Conservation (phyloP, 1,140 invertebrate species). For the Drosophila saltans region DNA sequence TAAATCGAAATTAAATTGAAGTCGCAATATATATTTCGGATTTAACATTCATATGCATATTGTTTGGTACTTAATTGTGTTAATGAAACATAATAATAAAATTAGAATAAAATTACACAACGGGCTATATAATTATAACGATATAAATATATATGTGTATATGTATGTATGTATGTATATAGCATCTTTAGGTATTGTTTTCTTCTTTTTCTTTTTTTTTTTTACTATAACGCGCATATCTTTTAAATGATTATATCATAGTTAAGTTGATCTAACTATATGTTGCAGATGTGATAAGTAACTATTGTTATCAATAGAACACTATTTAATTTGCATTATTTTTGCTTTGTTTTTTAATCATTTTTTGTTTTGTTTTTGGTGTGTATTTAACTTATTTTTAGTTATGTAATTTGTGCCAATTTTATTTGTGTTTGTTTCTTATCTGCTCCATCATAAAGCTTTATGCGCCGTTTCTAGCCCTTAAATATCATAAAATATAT, state of each 20-base stretch:
- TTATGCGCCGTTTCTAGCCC: constrained; percentile 51
- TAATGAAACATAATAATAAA: constrained; percentile 53
- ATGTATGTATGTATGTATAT: constrained; percentile 40
- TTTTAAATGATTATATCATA: constrained; percentile 37
- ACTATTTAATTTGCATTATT: constrained; percentile 6
- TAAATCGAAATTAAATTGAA: constrained; percentile 63
- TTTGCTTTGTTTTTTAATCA: constrained; percentile 16
- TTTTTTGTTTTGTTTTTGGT: constrained; percentile 21
- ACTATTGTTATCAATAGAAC: constrained; percentile 16
- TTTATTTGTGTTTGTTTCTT: constrained; percentile 20
- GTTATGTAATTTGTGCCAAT: constrained; percentile 46
- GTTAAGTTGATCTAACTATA: constrained; percentile 36
- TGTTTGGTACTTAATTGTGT: constrained; percentile 42
- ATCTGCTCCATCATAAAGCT: constrained; percentile 50
- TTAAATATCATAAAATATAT: constrained; percentile 41
- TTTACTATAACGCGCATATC: constrained; percentile 49
- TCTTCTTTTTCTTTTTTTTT: constrained; percentile 20
- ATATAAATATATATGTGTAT: constrained; percentile 45
- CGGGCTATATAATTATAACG: constrained; percentile 59
- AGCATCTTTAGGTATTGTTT: constrained; percentile 69
- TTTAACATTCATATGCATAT: constrained; percentile 41
- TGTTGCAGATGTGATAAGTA: constrained; percentile 36
- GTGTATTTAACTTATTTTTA: constrained; percentile 43
- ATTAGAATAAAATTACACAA: constrained; percentile 61
- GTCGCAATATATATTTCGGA: constrained; percentile 28